Base-by-base conservation (phyloP, 64 coral and sea anemone species). In the Stylophora pistillata region DNA sequence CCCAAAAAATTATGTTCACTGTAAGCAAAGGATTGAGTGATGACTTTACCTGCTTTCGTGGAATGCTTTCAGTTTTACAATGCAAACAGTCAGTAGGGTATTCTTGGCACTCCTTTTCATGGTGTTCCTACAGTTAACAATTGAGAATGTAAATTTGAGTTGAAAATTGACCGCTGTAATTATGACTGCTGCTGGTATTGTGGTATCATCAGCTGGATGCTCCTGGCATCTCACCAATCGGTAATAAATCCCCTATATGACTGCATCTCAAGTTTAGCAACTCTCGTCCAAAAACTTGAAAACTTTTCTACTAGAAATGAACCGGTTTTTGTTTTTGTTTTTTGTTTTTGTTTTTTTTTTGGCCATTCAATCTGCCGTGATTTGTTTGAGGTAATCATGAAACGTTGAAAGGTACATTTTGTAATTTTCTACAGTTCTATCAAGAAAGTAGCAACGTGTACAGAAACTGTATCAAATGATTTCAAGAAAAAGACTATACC, bases 1-100 rank as follows among this genome's bases (percentile, higher is more conserved):
- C 15, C 15, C 56, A 57, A 10, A 10, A 15, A 15, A 10, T 57
- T 57, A 7, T 10, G 56, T 57, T 57, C 6, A 59, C 58, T 18
- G 10, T 59, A 68, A 68, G 26, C n/a, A n/a, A 68, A 11, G 64
- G 21, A 13, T 28, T 68, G 64, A 7, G 1, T 68, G 17, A 13
- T 60, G 16, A n/a, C 15, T 28, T 34, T 82, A 82, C 78, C 78
- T 82, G 78, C 31, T 82, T 82, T 20, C 78, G 78, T 33, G 58
- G 17, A 9, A 82, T 17, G 23, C 64, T 82, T 15, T 64, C 78
- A 61, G 58, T 23, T 10, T 20, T 30, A 20, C 78, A 82, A 4
- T 82, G n/a, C 41, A 59, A 59, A 34, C 78, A 82, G 9, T 82
- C 30, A 29, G 64, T 58, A 4, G 30, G 32, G 31, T 82, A 82